Conservation (phyloP, 2,113 vertebrate genomes). For the Bostrychus sinensis region DNA sequence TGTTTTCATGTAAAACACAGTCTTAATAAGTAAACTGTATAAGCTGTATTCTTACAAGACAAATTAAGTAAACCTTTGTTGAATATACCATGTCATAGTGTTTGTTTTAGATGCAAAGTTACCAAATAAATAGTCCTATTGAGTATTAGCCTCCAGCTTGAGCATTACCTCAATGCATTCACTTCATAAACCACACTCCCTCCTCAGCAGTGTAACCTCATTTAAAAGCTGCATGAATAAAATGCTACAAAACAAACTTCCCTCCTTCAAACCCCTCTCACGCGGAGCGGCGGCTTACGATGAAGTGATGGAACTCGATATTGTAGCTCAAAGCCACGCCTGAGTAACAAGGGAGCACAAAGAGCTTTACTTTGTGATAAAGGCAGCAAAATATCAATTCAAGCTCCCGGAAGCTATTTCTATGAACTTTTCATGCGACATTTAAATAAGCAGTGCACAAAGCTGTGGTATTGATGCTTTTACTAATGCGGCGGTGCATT, state of each 20-base stretch:
- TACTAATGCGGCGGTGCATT: slow-evolving; percentile 15
- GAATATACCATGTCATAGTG: neutral
- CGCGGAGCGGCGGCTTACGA: neutral
- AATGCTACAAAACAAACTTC: slow-evolving; percentile 9
- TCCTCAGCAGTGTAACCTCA: slow-evolving; percentile 3
- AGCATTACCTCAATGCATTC: slow-evolving; percentile 12
- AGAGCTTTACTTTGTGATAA: slow-evolving; percentile 18
- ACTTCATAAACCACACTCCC: neutral
- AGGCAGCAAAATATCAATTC: slow-evolving; percentile 27
- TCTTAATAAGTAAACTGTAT: too few relatives aligned
- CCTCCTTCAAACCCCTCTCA: slow-evolving; percentile 1
- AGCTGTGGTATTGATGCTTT: slow-evolving; percentile 14
- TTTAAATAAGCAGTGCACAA: slow-evolving; percentile 28
- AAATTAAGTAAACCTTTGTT: neutral
- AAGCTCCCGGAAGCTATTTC: neutral
- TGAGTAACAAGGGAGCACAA: slow-evolving; percentile 14
- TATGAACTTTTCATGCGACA: slow-evolving; percentile 16
- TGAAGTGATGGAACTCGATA: neutral
- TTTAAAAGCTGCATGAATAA: slow-evolving; percentile 35
- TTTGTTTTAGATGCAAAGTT: neutral
- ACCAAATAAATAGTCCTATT: neutral
- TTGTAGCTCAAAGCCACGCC: slow-evolving; percentile 15
- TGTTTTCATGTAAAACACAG: too few relatives aligned
- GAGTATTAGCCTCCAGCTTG: neutral
- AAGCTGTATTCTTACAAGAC: neutral